Conservation (phyloP, 2,888 invertebrate species). For the Harpalus rufipes region DNA sequence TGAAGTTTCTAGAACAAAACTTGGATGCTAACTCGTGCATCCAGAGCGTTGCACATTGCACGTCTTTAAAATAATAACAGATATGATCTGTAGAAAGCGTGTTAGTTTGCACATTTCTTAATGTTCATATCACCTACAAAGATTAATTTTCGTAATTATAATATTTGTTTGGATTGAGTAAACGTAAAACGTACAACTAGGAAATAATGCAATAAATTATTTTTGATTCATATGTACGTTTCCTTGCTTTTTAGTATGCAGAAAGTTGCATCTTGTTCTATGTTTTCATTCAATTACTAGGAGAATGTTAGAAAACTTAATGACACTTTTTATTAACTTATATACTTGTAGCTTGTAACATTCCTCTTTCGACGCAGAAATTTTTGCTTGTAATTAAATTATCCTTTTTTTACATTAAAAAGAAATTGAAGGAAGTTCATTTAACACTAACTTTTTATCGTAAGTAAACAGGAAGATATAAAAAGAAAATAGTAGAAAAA, state of each 20-base stretch:
- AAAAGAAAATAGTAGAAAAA: background rate
- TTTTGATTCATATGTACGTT: slow-evolving; percentile 4
- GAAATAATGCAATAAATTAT: slow-evolving; percentile 10
- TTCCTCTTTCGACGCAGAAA: slow-evolving; percentile 34
- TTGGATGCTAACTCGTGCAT: slow-evolving; percentile 56
- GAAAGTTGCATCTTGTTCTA: slow-evolving; percentile 11
- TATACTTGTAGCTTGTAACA: background rate
- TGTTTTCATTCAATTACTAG: slow-evolving; percentile 23
- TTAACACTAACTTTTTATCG: background rate
- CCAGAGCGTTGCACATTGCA: slow-evolving; percentile 27
- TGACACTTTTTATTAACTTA: slow-evolving; percentile 10
- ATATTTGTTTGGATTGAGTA: background rate
- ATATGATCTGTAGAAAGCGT: slow-evolving; percentile 55
- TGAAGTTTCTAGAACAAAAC: slow-evolving; percentile 47
- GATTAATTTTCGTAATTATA: slow-evolving; percentile 20
- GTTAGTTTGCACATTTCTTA: slow-evolving; percentile 48
- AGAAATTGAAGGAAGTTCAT: background rate
- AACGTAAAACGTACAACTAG: background rate
- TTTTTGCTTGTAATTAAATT: slow-evolving; percentile 30
- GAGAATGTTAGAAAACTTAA: slow-evolving; percentile 26
- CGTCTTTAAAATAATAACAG: slow-evolving; percentile 49
- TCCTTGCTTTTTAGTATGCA: background rate
- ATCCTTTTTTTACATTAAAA: slow-evolving; percentile 4
- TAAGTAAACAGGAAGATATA: background rate
- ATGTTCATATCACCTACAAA: slow-evolving; percentile 21